Evolutionary conservation across 1,140 invertebrate genomes (phyloP).

Genomic region (Arion vulgaris): DNA sequence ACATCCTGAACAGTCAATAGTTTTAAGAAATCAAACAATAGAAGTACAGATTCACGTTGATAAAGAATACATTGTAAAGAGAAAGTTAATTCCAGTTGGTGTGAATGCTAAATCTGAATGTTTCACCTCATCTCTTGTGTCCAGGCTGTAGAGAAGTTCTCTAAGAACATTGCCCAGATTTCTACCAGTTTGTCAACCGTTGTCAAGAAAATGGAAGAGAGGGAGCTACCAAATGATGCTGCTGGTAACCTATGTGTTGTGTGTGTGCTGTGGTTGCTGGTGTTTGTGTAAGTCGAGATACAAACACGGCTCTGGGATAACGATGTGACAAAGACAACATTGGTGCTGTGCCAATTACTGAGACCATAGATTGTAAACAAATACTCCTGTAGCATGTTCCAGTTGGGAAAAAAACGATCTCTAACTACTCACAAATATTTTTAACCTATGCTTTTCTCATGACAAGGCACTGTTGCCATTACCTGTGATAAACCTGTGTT

Average conservation of each 20-base stretch:
- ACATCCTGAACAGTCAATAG: too few relatives aligned
- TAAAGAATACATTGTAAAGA: too few relatives aligned
- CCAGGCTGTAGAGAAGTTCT: slow-evolving; percentile 96
- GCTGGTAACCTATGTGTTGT: slow-evolving; percentile 56
- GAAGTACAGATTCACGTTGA: too few relatives aligned
- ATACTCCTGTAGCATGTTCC: too few relatives aligned
- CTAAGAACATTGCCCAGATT: slow-evolving; percentile 84
- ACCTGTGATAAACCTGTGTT: too few relatives aligned
- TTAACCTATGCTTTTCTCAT: too few relatives aligned
- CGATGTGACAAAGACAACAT: not conserved
- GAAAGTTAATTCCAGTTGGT: not conserved
- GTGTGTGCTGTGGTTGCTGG: not conserved
- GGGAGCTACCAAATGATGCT: slow-evolving; percentile 89
- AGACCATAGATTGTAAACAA: too few relatives aligned
- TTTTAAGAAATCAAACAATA: too few relatives aligned
- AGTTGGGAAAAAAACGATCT: too few relatives aligned
- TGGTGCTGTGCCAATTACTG: too few relatives aligned
- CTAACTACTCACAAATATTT: too few relatives aligned
- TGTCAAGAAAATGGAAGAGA: slow-evolving; percentile 80
- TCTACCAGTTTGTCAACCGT: slow-evolving; percentile 76
- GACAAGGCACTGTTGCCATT: too few relatives aligned
- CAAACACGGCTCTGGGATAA: not conserved
- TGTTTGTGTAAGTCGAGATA: not conserved
- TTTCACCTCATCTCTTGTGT: slow-evolving; percentile 55
- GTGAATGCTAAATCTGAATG: slow-evolving; percentile 1